A percentile compares a stretch with the other conserved stretches of the same genome.
phyloP scores from a whole-genome alignment of 1,140 invertebrate species.

The Drosophila burlai region DNA sequence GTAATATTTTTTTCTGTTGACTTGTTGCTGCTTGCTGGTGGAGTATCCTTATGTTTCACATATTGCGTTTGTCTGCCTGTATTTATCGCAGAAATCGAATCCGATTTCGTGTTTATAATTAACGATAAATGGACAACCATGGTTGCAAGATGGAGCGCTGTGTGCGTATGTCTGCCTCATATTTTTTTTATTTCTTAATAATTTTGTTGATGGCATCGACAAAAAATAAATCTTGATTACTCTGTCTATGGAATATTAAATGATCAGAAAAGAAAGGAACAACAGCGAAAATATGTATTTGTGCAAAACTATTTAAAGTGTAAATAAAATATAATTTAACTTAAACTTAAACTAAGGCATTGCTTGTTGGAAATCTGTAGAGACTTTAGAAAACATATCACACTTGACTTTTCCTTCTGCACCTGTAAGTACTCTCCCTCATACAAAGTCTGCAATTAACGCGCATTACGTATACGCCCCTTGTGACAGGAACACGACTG shows the following conservation, averaged over 20 bases:
- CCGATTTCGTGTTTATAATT: slow-evolving; percentile 61
- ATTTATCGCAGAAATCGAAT: slow-evolving; percentile 24
- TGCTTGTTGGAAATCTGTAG: neutral
- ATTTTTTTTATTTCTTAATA: neutral
- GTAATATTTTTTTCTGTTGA: slow-evolving; percentile 28
- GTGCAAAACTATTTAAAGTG: neutral
- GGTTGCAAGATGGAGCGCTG: slow-evolving; percentile 6
- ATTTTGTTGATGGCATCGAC: slow-evolving; percentile 12
- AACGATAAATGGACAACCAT: slow-evolving; percentile 55
- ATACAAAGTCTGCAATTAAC: slow-evolving; percentile 54
- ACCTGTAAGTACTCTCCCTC: neutral
- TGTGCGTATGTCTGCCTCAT: neutral
- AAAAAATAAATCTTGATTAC: slow-evolving; percentile 32
- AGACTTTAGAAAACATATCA: neutral
- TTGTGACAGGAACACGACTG: slow-evolving; percentile 11
- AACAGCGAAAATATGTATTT: neutral
- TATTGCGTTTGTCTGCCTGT: slow-evolving; percentile 3
- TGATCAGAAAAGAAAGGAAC: neutral
- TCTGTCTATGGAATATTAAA: slow-evolving; percentile 10
- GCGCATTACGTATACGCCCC: slow-evolving; percentile 60
- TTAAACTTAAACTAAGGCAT: neutral
- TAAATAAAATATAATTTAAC: neutral
- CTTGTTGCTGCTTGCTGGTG: slow-evolving; percentile 24
- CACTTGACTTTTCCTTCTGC: neutral
- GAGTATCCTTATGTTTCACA: slow-evolving; percentile 8